These are phyloP conservation scores for Malachius bipustulatus DNA, from an alignment of 2,888 invertebrate species.

Conservation along the genomic window DNA sequence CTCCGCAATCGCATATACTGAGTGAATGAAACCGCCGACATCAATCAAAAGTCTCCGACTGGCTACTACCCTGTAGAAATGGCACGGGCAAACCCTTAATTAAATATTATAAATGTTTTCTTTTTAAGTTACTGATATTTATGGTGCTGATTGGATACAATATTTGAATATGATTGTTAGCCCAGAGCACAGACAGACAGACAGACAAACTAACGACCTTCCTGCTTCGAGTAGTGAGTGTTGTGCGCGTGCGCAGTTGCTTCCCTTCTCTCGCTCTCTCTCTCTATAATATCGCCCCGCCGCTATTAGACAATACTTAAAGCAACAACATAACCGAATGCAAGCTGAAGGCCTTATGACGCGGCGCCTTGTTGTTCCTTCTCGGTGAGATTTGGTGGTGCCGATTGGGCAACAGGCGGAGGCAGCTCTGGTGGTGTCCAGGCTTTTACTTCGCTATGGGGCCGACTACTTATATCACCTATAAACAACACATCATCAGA, in stretches of 20 bases:
- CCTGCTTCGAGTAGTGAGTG: no score
- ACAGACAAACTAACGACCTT: no score
- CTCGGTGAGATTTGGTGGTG: slow-evolving; percentile 52
- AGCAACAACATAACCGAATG: slow-evolving; percentile 33
- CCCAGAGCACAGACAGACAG: no score
- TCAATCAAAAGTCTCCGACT: slow-evolving; percentile 18
- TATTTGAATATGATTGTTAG: no score
- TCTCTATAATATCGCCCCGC: no score
- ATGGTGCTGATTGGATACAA: no score
- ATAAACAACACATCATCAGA: no score
- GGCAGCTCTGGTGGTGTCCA: slow-evolving; percentile 53
- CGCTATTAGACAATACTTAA: slow-evolving; percentile 39
- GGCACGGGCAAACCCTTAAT: neutral
- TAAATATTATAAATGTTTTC: no score
- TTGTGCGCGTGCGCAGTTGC: neutral
- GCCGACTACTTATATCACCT: slow-evolving; percentile 72
- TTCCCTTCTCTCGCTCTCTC: neutral
- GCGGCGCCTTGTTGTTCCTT: slow-evolving; percentile 42
- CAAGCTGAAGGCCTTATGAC: no score
- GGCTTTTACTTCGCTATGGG: slow-evolving; percentile 79
- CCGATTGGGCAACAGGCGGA: slow-evolving; percentile 54
- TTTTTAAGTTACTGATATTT: no score
- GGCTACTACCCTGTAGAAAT: slow-evolving; percentile 30
- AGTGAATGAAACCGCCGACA: no score
- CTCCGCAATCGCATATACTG: no score